Conservation (phyloP, 2,797 vertebrate species). For the Trematomus bernacchii region DNA sequence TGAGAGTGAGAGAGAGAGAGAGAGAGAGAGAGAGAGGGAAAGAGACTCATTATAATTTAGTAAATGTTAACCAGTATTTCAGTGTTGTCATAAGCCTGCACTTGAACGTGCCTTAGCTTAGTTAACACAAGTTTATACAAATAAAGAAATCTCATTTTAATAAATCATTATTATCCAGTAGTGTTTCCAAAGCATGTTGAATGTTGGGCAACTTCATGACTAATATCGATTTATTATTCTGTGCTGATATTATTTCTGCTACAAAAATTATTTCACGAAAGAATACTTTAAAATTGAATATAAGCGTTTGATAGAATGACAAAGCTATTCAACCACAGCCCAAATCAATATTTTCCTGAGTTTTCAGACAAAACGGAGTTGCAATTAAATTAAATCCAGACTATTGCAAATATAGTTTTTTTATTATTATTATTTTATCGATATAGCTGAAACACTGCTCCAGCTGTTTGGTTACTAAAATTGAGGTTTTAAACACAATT, state of each 20-base stretch:
- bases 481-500: slow-evolving; percentile 6
- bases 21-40: slow-evolving; percentile 1
- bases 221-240: not conserved
- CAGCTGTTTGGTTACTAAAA: slow-evolving; percentile 27
- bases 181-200: not conserved
- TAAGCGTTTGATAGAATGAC: not conserved
- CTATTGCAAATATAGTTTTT: not conserved
- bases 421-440: not conserved
- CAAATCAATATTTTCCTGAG: not conserved
- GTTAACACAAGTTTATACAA: not conserved
- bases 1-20: not conserved
- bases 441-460: slow-evolving; percentile 5
- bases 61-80: slow-evolving; percentile 11
- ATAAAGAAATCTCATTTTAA: not conserved
- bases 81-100: slow-evolving; percentile 8
- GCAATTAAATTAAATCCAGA: not conserved
- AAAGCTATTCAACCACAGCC: not conserved
- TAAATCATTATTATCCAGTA: slow-evolving; percentile 4
- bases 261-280: not conserved
- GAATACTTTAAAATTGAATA: slow-evolving; percentile 5
- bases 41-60: not conserved
- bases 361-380: not conserved
- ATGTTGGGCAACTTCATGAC: not conserved
- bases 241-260: not conserved
- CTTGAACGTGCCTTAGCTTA: not conserved